Base-by-base conservation (phyloP, 2,113 vertebrate species). In the Lepisosteus oculatus region DNA sequence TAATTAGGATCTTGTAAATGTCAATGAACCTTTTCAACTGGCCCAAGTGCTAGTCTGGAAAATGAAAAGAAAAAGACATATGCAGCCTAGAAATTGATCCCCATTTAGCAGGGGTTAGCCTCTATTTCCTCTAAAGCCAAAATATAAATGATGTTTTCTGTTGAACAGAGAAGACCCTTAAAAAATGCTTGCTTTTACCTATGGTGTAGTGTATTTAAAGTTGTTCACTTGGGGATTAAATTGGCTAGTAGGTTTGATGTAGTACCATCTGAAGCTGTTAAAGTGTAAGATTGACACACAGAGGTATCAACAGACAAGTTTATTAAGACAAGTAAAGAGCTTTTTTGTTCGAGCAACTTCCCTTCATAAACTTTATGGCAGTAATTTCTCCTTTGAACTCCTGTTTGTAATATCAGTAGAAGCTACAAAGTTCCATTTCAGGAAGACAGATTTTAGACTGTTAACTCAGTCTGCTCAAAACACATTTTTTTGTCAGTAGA, bases 1-100 rank as follows among this genome's bases (percentile, higher is more conserved):
- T 89, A 92, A 92, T 93, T 90, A 89, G 82, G 80, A 83, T 72
- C 76, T 89, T 84, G 88, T 83, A 93, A 93, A 95, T 93, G 89
- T 90, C 87, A 91, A 72, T 79, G 81, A 87, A 74, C 62, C 77
- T 78, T 84, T 85, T 68, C 73, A 70, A 82, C 78, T 86, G 87
- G 86, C 87, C 87, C 83, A 12, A 75, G 73, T 88, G 79, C 80
- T 74, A 78, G 72, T 74, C 69, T 17, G 29, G 65, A 65, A 82
- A 70, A 79, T 44, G 57, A 59, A 45, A 77, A 81, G 81, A 72
- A 82, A 85, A 9, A 74, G 41, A 70, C 68, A 42, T 43, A 72
- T 74, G 71, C 67, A 45, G 76, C 14, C 43, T 43, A 14, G 72
- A 70, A 29, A 54, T 55, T 51, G 55, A 42, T 67, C 41, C 72